Percentiles rank a stretch among this genome's conserved stretches.
phyloP scores from a whole-genome alignment of 1,140 invertebrate species.

The Microplitis mediator region DNA sequence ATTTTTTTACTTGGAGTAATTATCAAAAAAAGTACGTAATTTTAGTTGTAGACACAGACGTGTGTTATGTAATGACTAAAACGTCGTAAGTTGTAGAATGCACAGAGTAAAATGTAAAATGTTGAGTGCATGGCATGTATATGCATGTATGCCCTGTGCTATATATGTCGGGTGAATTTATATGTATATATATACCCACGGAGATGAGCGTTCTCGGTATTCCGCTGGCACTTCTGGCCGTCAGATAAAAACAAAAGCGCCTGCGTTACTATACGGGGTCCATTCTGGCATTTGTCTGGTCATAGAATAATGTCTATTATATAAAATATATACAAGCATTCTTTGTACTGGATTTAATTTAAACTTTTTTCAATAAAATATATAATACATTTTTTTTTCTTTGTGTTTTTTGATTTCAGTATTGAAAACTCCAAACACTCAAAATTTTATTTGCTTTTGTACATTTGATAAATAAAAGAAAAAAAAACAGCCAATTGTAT shows the following conservation, averaged over 20 bases:
- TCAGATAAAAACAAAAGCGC: constrained; percentile 30
- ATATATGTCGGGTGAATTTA: constrained; percentile 2
- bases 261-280: constrained; percentile 8
- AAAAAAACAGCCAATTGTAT: no score
- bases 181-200: neutral
- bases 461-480: no score
- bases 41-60: no score
- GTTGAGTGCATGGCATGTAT: neutral
- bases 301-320: constrained; percentile 12
- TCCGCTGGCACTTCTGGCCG: constrained; percentile 22
- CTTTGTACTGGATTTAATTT: no score
- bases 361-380: no score
- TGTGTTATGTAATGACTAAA: no score
- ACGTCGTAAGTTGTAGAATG: no score
- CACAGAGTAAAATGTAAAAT: no score
- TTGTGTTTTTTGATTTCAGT: neutral
- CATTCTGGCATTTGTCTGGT: constrained; percentile 24
- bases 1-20: no score
- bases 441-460: no score
- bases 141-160: neutral
- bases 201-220: constrained; percentile 12
- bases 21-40: no score
- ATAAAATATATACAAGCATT: neutral
- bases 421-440: neutral
- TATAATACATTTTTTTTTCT: neutral